These are phyloP conservation scores for Neostethus bicornis DNA, from an alignment of 2,797 vertebrate species.

Conservation along the genomic window DNA sequence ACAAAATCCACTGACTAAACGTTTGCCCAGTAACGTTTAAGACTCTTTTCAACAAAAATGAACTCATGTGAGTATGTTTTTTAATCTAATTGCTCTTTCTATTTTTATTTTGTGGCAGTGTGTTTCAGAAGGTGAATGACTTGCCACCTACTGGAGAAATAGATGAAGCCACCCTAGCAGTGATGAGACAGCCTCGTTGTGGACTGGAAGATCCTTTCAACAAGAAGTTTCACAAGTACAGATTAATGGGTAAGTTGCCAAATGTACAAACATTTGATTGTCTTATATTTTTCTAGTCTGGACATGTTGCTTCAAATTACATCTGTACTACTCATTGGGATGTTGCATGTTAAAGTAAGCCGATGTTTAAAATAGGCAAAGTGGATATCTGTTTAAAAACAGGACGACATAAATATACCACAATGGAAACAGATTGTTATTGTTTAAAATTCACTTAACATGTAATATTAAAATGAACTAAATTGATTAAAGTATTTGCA, in stretches of 20 bases:
- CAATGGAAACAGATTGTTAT: no score
- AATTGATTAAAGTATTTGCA: neutral
- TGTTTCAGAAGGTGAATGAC: constrained; percentile 84
- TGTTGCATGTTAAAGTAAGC: neutral
- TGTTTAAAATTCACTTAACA: no score
- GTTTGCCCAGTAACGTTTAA: neutral
- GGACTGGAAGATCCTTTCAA: constrained; percentile 89
- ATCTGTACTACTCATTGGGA: no score
- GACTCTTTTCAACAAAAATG: no score
- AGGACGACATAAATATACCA: no score
- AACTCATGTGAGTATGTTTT: neutral
- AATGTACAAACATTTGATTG: no score
- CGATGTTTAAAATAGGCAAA: neutral
- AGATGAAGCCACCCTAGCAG: constrained; percentile 78
- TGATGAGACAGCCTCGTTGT: constrained; percentile 88
- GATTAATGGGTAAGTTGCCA: constrained; percentile 80
- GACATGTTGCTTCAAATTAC: neutral
- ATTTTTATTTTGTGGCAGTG: constrained; percentile 61
- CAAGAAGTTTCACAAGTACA: constrained; percentile 82
- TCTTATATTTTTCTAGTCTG: neutral
- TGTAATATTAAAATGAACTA: no score
- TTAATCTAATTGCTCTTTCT: constrained; percentile 12
- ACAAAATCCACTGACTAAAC: neutral
- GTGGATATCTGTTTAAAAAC: neutral
- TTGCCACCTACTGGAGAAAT: constrained; percentile 81